Conservation (phyloP, 2,797 vertebrate genomes). For the Pachyuromys duprasi region DNA sequence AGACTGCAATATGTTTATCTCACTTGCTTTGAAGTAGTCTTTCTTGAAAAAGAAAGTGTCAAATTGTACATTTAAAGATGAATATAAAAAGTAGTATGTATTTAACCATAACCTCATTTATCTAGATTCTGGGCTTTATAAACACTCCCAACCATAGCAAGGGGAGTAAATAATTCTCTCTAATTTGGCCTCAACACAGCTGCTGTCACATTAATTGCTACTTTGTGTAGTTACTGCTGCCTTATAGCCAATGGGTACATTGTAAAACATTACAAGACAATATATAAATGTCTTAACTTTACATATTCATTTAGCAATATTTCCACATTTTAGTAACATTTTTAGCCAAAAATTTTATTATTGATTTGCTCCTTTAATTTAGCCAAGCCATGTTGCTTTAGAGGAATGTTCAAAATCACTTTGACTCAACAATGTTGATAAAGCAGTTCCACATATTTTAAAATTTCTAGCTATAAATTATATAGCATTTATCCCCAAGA, state of each 20-base stretch:
- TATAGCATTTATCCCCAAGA: not conserved
- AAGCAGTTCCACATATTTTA: not conserved
- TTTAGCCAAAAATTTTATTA: constrained; percentile 44
- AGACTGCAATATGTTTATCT: constrained; percentile 33
- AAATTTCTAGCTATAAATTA: constrained; percentile 59
- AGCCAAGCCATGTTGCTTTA: not conserved
- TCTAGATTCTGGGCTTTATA: constrained; percentile 35
- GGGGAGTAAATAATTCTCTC: constrained; percentile 68
- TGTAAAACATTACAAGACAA: constrained; percentile 55
- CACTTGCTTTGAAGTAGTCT: constrained; percentile 33
- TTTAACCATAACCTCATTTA: constrained; percentile 60
- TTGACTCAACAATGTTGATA: constrained; percentile 31
- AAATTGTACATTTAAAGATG: constrained; percentile 63
- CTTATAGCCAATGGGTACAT: constrained; percentile 34
- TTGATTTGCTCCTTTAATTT: constrained; percentile 17
- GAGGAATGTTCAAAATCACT: not conserved
- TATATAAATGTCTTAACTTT: constrained; percentile 58
- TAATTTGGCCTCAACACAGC: constrained; percentile 68
- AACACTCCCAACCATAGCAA: constrained; percentile 25
- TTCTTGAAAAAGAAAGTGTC: constrained; percentile 31
- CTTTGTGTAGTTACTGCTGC: constrained; percentile 54
- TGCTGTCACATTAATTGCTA: constrained; percentile 71
- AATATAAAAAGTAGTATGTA: constrained; percentile 61
- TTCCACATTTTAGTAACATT: constrained; percentile 43
- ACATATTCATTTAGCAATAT: constrained; percentile 31